Conservation (phyloP, 2,113 vertebrate species). For the Archocentrus centrarchus region DNA sequence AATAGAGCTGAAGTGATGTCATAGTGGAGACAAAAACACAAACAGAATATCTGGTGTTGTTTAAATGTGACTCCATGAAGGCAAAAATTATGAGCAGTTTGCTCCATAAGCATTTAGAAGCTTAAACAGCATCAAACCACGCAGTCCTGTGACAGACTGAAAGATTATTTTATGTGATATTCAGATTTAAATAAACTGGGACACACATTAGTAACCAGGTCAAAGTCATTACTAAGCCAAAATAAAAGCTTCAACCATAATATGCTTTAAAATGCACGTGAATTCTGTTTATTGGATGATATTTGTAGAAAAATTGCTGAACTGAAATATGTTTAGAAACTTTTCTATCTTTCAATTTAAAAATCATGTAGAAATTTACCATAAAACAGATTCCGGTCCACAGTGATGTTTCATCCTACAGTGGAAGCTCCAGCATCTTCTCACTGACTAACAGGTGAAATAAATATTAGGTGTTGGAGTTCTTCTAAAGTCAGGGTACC, state of each 20-base stretch:
- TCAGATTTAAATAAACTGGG: no score
- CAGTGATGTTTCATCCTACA: background rate
- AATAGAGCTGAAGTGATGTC: background rate
- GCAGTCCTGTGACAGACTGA: no score
- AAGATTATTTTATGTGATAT: no score
- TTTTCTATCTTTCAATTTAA: background rate
- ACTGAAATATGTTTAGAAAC: background rate
- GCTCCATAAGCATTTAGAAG: no score
- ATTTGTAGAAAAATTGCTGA: background rate
- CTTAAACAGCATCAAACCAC: no score
- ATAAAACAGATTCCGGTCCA: background rate
- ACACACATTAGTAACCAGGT: background rate
- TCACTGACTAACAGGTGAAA: background rate
- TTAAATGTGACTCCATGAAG: background rate
- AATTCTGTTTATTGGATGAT: no score
- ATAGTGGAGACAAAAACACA: background rate
- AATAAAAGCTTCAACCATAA: background rate
- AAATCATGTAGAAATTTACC: background rate
- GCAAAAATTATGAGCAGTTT: background rate
- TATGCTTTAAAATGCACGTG: background rate
- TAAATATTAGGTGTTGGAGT: background rate
- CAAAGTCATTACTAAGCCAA: background rate
- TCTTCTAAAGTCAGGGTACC: background rate
- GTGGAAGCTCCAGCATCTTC: background rate
- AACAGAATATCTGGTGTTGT: background rate